Evolutionary conservation across 2,113 vertebrate genomes (phyloP), one percentile per base, ranked within the genome.

Genomic region (Ochotona princeps): DNA sequence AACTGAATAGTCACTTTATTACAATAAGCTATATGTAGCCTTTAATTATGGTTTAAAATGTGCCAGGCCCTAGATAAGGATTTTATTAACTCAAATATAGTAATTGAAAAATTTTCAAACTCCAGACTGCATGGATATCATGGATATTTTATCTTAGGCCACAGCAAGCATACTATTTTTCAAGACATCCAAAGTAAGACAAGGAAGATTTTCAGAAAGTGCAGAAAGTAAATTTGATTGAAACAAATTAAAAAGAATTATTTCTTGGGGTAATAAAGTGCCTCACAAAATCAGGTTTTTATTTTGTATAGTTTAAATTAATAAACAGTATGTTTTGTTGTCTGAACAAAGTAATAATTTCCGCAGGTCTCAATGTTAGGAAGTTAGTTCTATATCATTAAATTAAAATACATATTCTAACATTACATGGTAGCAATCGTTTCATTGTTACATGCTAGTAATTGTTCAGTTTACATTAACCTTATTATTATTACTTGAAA

Each of bases 401-500:
- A 83, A 74, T 10, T 61, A n/a, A 75, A 90, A 61, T 60, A 54
- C 75, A 12, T 73, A 23, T 8, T 88, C 8, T 76, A 88, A 66
- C 72, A 54, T 47, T 83, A 73, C 11, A 63, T 38, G 1, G 5
- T 61, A 51, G 26, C 72, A 72, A 54, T 76, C 8, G 23, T 92
- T 87, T 51, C 38, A 8, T 35, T 74, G 1, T 87, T 4, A 91
- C 57, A 4, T 10, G 81, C n/a, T 74, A 7, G 28, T 82, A 93
- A 47, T 28, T 35, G 20, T 47, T 76, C 81, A 67, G 47, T 44
- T 7, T 7, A 21, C 28, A 54, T 35, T 60, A 23, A 60, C 4
- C 28, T 87, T 67, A 85, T 26, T 93, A 28, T 87, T 88, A 26
- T 93, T 87, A 87, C 83, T 5, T 87, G 73, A 87, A 69, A 83